A percentile compares a stretch with the other conserved stretches of the same genome.
phyloP scores from a whole-genome alignment of 1,140 invertebrate genomes.

The Reticulitermes speratus region DNA sequence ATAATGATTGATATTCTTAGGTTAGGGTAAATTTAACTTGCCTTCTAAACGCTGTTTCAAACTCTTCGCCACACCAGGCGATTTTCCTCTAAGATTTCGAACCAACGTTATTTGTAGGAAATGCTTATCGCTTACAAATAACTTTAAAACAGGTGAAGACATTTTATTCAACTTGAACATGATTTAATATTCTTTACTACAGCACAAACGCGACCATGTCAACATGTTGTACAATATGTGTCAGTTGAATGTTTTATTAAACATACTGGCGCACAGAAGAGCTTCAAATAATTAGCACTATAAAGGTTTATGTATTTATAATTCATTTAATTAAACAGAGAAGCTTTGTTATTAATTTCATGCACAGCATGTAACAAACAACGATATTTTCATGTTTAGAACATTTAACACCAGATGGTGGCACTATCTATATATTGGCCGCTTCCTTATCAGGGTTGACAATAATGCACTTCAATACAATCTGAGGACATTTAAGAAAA shows the following conservation, averaged over 20 bases:
- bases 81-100: slow-evolving; percentile 61
- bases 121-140: background rate
- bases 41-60: slow-evolving; percentile 64
- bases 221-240: too few species aligned
- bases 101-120: slow-evolving; percentile 36
- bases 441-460: background rate
- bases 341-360: too few species aligned
- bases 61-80: slow-evolving; percentile 62
- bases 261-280: too few species aligned
- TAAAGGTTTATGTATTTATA: too few species aligned
- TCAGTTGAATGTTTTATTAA: too few species aligned
- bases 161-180: background rate
- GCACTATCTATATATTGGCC: background rate
- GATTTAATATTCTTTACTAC: background rate
- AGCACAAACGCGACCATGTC: too few species aligned
- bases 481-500: background rate
- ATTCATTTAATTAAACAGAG: too few species aligned
- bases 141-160: background rate
- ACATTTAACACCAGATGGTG: background rate
- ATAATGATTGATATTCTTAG: background rate
- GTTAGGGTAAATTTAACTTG: slow-evolving; percentile 37
- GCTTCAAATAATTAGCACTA: too few species aligned
- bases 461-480: background rate
- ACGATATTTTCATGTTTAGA: background rate
- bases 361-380: background rate